Percentiles rank a stretch among this genome's conserved stretches.
Conservation (phyloP, 2,797 vertebrate genomes). For the Fistularia tabacaria region DNA sequence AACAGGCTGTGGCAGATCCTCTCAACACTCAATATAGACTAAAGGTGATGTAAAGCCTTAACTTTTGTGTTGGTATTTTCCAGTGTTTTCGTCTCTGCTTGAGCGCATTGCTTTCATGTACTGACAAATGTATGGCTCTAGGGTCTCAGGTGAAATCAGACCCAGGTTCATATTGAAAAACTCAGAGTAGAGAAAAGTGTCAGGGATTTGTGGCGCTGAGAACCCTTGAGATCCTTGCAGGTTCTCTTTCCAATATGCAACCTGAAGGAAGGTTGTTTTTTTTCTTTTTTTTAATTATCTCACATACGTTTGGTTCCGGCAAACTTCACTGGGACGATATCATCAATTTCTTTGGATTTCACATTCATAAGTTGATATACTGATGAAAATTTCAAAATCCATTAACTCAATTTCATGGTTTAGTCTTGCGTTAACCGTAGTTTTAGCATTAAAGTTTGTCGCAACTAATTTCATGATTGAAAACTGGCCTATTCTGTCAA, state of each 20-base stretch:
- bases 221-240: too few relatives aligned
- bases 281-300: not conserved
- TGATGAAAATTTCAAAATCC: not conserved
- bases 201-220: too few relatives aligned
- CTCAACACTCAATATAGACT: slow-evolving; percentile 6
- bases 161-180: not conserved
- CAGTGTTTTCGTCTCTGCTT: slow-evolving; percentile 1
- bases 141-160: slow-evolving; percentile 10
- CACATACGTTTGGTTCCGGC: not conserved
- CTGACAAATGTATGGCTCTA: slow-evolving; percentile 29
- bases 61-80: slow-evolving; percentile 7
- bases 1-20: slow-evolving; percentile 41
- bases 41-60: slow-evolving; percentile 1
- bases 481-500: not conserved
- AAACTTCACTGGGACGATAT: too few relatives aligned
- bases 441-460: slow-evolving; percentile 6
- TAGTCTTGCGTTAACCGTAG: slow-evolving; percentile 6
- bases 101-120: slow-evolving; percentile 19
- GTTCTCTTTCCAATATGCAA: not conserved
- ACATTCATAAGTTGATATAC: too few relatives aligned
- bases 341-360: too few relatives aligned
- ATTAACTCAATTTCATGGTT: slow-evolving; percentile 7
- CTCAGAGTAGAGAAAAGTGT: not conserved
- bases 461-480: not conserved
- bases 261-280: not conserved